These are phyloP conservation scores for Epinephelus malabaricus DNA, from an alignment of 2,797 vertebrate species.

Conservation along the genomic window DNA sequence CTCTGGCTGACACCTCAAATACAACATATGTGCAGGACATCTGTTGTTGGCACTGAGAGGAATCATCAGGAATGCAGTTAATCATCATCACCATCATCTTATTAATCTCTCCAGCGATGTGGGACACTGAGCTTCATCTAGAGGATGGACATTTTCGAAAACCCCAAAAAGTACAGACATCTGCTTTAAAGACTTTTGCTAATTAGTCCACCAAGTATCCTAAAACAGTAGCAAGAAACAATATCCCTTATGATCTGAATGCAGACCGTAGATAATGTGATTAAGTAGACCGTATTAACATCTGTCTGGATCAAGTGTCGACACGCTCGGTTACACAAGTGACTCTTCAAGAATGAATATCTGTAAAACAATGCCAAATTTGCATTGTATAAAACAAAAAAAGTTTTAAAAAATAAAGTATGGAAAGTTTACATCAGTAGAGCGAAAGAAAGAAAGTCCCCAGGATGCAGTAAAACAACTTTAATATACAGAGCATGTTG, in stretches of 20 bases:
- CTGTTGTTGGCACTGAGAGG: conserved; percentile 37
- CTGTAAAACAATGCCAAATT: not conserved
- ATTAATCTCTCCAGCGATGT: conserved; percentile 6
- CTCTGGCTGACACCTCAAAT: conserved; percentile 38
- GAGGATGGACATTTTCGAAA: not conserved
- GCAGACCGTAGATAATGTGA: not conserved
- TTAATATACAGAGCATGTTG: not conserved
- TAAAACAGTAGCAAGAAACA: not conserved
- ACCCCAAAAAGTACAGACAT: not conserved
- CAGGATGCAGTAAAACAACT: not conserved
- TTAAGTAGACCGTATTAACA: conserved; percentile 16
- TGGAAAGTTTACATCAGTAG: not conserved
- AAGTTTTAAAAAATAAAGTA: not conserved
- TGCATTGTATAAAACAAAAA: not conserved
- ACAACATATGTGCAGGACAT: conserved; percentile 43
- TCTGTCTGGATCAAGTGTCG: not conserved
- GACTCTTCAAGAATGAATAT: not conserved
- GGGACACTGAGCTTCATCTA: conserved; percentile 21
- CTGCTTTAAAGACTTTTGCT: not conserved
- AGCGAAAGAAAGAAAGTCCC: not conserved
- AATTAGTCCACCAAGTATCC: not conserved
- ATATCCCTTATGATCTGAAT: not conserved
- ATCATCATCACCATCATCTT: conserved; percentile 32
- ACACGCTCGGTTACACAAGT: conserved; percentile 5
- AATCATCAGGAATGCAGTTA: conserved; percentile 28